Conservation (phyloP, 2,888 invertebrate species). For the Eupeodes luniger region DNA sequence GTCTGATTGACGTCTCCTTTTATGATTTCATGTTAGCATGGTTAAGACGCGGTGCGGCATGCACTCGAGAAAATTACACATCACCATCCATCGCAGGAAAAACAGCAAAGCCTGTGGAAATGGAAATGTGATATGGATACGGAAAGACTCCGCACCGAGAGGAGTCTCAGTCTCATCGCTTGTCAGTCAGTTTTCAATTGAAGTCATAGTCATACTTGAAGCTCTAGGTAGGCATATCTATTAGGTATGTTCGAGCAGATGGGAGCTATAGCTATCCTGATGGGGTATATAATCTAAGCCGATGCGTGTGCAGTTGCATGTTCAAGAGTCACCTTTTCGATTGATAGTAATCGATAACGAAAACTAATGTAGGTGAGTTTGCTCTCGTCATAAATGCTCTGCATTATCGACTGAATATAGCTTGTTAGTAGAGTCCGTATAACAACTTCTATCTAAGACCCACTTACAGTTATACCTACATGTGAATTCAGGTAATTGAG, state of each 20-base stretch:
- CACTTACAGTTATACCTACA: constrained; percentile 6
- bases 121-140: constrained; percentile 13
- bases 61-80: constrained; percentile 37
- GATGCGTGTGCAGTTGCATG: constrained; percentile 40
- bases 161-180: not conserved
- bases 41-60: constrained; percentile 29
- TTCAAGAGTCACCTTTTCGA: constrained; percentile 51
- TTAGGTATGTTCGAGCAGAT: not conserved
- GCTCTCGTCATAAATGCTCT: constrained; percentile 43
- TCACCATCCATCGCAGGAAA: not conserved
- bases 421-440: constrained; percentile 18
- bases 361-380: constrained; percentile 60
- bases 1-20: constrained; percentile 75
- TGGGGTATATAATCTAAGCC: not conserved
- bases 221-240: not conserved
- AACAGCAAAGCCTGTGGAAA: constrained; percentile 14
- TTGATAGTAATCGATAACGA: constrained; percentile 69
- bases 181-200: too few species aligned
- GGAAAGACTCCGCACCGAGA: not conserved
- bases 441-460: not conserved
- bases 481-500: constrained; percentile 68
- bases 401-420: constrained; percentile 29
- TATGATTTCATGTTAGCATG: constrained; percentile 69
- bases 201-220: not conserved
- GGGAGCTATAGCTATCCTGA: not conserved